These are phyloP conservation scores for Notocelia uddmanniana DNA, from an alignment of 2,888 invertebrate genomes.

Conservation along the genomic window DNA sequence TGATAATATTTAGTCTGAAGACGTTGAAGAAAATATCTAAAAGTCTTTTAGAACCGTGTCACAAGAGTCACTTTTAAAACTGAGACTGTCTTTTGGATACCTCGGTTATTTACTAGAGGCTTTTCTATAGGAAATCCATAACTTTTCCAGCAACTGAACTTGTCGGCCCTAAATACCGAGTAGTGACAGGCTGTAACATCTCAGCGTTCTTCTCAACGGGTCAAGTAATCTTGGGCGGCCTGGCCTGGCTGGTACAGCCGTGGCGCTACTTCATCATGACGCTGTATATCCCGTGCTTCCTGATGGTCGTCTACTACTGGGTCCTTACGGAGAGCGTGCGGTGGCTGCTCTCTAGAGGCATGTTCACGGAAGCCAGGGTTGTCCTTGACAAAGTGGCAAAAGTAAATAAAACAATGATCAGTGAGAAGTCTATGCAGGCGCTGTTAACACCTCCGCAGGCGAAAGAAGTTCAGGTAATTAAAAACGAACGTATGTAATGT, in stretches of 20 bases:
- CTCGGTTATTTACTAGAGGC: no score
- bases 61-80: no score
- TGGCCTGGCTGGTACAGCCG: slow-evolving; percentile 88
- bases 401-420: slow-evolving; percentile 85
- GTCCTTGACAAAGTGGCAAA: slow-evolving; percentile 87
- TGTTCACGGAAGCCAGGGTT: slow-evolving; percentile 86
- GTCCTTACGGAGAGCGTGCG: slow-evolving; percentile 88
- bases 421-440: slow-evolving; percentile 79
- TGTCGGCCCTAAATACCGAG: slow-evolving; percentile 90
- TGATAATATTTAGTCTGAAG: no score
- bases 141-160: slow-evolving; percentile 88
- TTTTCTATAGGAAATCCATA: no score
- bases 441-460: slow-evolving; percentile 71
- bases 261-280: slow-evolving; percentile 89
- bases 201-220: slow-evolving; percentile 90
- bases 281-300: slow-evolving; percentile 88
- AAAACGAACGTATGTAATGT: no score
- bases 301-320: slow-evolving; percentile 89
- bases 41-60: no score
- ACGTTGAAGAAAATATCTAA: no score
- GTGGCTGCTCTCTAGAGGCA: slow-evolving; percentile 90
- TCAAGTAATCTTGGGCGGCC: slow-evolving; percentile 87
- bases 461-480: slow-evolving; percentile 6
- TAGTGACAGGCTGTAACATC: slow-evolving; percentile 88
- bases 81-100: no score